These are phyloP conservation scores for Amphipyra berbera DNA, from an alignment of 2,888 invertebrate species.

Conservation along the genomic window DNA sequence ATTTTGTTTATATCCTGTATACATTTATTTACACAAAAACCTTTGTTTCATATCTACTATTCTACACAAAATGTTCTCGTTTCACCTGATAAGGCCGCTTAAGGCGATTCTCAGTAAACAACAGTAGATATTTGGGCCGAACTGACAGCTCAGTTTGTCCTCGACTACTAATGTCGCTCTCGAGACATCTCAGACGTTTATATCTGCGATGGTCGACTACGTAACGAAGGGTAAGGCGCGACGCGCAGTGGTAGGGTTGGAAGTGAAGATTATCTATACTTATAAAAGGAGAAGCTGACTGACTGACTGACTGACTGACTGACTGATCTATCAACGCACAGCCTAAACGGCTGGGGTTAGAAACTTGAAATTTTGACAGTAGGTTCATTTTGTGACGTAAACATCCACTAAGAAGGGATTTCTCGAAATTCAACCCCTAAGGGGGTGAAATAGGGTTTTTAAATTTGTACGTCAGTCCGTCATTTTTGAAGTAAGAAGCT, in stretches of 20 bases:
- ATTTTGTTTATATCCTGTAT: too few relatives aligned
- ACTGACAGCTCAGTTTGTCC: conserved; percentile 65
- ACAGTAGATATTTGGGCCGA: conserved; percentile 61
- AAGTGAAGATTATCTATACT: neutral
- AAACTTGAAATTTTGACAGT: too few relatives aligned
- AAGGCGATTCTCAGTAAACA: conserved; percentile 66
- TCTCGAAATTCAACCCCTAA: too few relatives aligned
- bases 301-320: too few relatives aligned
- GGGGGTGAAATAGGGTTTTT: too few relatives aligned
- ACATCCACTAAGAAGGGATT: too few relatives aligned
- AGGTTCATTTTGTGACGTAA: too few relatives aligned
- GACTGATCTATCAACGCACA: too few relatives aligned
- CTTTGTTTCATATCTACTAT: conserved; percentile 6
- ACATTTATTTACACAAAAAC: conserved; percentile 1
- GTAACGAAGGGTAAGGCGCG: conserved; percentile 64
- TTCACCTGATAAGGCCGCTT: conserved; percentile 33
- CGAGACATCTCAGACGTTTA: conserved; percentile 72
- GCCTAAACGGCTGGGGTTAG: too few relatives aligned
- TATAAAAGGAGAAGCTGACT: too few relatives aligned
- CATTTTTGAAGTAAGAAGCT: too few relatives aligned
- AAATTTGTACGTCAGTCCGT: too few relatives aligned
- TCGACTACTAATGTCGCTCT: conserved; percentile 75
- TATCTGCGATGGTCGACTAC: conserved; percentile 71
- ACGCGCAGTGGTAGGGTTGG: conserved; percentile 33
- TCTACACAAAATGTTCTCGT: conserved; percentile 17